phyloP scores from a whole-genome alignment of 2,113 vertebrate species.

The Megaceryle maxima region DNA sequence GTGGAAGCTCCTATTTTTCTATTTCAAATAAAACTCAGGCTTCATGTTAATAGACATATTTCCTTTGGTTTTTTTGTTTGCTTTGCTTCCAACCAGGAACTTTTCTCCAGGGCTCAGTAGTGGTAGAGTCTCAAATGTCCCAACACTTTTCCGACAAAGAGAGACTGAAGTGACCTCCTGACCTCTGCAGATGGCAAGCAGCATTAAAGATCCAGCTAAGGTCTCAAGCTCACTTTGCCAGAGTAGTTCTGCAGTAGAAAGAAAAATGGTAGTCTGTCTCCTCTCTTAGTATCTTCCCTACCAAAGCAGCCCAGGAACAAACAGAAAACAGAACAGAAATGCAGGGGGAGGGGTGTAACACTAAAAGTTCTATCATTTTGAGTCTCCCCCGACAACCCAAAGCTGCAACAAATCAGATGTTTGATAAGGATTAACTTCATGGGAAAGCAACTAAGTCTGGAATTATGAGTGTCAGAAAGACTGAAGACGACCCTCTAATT shows the following conservation, averaged over 20 bases:
- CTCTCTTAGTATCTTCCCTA: neutral
- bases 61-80: neutral
- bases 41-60: neutral
- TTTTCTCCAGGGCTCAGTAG: neutral
- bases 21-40: conserved; percentile 21
- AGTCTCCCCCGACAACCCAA: neutral
- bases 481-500: neutral
- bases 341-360: neutral
- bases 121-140: neutral
- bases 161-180: neutral
- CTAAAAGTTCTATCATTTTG: neutral
- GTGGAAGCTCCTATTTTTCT: conserved; percentile 7
- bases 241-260: neutral
- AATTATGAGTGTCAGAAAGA: neutral
- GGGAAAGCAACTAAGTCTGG: neutral
- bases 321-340: neutral
- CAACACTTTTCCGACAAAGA: neutral
- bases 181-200: neutral
- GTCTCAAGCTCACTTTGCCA: neutral
- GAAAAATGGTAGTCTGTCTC: neutral
- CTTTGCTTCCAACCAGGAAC: conserved; percentile 11
- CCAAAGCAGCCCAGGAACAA: neutral
- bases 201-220: neutral
- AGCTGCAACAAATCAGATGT: neutral
- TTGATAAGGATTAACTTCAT: neutral